Evolutionary conservation across 1,140 invertebrate species (phyloP).

Genomic region (Diorhabda elongata): DNA sequence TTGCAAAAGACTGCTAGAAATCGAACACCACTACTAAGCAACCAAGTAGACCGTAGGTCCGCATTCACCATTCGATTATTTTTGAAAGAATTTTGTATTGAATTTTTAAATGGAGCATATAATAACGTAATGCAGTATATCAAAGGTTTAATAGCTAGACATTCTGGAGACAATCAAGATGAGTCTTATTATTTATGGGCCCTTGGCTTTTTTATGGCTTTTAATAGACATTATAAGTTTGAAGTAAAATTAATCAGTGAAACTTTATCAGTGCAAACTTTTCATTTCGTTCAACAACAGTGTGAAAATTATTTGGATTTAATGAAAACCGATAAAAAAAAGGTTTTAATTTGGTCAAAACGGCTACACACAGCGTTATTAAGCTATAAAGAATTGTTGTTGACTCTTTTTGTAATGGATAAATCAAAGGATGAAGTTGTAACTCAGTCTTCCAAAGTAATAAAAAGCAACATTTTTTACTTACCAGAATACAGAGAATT

Average conservation of each 20-base stretch:
- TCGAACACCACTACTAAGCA: slow-evolving; percentile 56
- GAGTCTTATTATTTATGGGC: slow-evolving; percentile 93
- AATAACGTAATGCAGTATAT: slow-evolving; percentile 85
- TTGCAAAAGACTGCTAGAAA: slow-evolving; percentile 65
- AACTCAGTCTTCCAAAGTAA: slow-evolving; percentile 72
- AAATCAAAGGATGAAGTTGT: slow-evolving; percentile 62
- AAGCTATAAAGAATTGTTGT: slow-evolving; percentile 65
- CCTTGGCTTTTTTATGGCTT: slow-evolving; percentile 95
- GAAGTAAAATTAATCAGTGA: slow-evolving; percentile 86
- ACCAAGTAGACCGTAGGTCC: slow-evolving; percentile 61
- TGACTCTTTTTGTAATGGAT: slow-evolving; percentile 79
- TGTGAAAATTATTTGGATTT: slow-evolving; percentile 87
- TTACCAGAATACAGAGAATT: slow-evolving; percentile 92
- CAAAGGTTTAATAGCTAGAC: slow-evolving; percentile 62
- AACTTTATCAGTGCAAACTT: slow-evolving; percentile 82
- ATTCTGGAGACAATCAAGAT: slow-evolving; percentile 65
- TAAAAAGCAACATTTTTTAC: slow-evolving; percentile 92
- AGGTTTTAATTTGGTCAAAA: slow-evolving; percentile 74
- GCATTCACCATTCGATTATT: slow-evolving; percentile 78
- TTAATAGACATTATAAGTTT: slow-evolving; percentile 82
- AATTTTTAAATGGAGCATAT: slow-evolving; percentile 88
- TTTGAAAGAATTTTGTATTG: slow-evolving; percentile 90
- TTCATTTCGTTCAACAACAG: slow-evolving; percentile 90
- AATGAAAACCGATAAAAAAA: slow-evolving; percentile 82
- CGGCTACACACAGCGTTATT: slow-evolving; percentile 73